These are phyloP conservation scores for Geopemphigus sp. DNA, from an alignment of 1,140 invertebrate genomes.

Conservation along the genomic window DNA sequence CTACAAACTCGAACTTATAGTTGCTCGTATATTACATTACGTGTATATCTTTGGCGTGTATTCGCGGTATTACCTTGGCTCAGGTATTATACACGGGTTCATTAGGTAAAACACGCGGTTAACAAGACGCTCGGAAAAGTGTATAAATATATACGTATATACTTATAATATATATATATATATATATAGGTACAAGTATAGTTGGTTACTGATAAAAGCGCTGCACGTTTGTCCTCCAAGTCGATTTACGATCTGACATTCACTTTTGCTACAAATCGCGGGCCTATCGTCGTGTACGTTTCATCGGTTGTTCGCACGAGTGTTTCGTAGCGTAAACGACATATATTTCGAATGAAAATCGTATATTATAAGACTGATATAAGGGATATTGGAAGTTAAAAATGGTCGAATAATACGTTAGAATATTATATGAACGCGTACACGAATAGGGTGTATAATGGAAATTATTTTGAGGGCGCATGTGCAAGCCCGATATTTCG, in stretches of 20 bases:
- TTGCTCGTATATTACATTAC: not conserved
- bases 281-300: not conserved
- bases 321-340: not conserved
- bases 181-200: no score
- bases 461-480: no score
- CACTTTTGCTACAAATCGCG: not conserved
- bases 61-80: not conserved
- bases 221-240: not conserved
- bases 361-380: not conserved
- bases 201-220: not conserved
- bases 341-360: no score
- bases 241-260: not conserved
- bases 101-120: conserved; percentile 23
- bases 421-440: not conserved
- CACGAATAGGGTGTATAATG: no score
- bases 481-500: no score
- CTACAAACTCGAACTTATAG: no score
- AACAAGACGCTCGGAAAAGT: conserved; percentile 18
- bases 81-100: not conserved
- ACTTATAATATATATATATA: not conserved
- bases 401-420: not conserved
- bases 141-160: not conserved
- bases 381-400: not conserved
- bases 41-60: not conserved
- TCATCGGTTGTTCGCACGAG: not conserved